Conservation (phyloP, 2,888 invertebrate genomes). For the Ernsta delagoae region DNA sequence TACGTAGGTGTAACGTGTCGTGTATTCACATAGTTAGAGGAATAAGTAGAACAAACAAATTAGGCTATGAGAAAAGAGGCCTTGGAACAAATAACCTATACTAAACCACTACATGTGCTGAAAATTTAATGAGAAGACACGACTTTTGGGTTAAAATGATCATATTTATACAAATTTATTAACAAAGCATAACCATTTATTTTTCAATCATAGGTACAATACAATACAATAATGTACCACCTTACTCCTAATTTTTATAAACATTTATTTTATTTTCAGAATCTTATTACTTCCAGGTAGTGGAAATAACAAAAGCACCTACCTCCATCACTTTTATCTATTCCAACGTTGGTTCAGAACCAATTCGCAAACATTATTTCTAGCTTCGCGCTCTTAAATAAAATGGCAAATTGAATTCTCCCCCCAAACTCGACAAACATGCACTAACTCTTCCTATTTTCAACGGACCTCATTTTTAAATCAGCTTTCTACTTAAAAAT, state of each 20-base stretch:
- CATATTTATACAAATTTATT: no score
- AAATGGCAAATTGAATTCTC: constrained; percentile 8
- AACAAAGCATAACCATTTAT: no score
- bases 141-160: no score
- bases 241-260: no score
- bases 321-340: not conserved
- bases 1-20: constrained; percentile 11
- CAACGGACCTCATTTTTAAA: constrained; percentile 41
- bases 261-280: no score
- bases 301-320: not conserved
- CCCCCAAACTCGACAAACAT: constrained; percentile 15
- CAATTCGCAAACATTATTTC: not conserved
- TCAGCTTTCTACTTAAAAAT: constrained; percentile 53
- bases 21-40: not conserved
- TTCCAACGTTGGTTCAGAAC: not conserved
- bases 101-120: no score
- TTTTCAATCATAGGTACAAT: no score
- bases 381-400: not conserved
- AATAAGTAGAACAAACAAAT: constrained; percentile 1
- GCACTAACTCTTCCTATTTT: constrained; percentile 31
- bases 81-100: not conserved
- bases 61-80: not conserved
- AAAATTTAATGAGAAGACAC: no score
- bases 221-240: no score
- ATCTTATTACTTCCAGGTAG: not conserved